A percentile compares a stretch with the other conserved stretches of the same genome.
Evolutionary conservation across 2,888 invertebrate genomes (phyloP).

Genomic region (Lacanobia oleracea): DNA sequence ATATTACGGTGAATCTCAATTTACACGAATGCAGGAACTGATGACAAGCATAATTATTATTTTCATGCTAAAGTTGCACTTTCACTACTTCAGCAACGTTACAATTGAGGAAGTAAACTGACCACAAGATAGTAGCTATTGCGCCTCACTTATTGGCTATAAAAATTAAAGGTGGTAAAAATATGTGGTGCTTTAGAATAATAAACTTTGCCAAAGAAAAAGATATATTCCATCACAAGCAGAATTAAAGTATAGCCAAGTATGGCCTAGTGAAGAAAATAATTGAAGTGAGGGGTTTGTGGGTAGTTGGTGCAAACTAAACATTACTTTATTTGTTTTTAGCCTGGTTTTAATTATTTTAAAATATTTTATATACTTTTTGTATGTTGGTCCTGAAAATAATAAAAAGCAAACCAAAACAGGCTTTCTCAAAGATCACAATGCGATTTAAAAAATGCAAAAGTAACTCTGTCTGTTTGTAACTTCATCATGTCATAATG

Average conservation of each 20-base stretch:
- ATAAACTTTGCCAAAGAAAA: not conserved
- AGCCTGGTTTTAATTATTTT: not conserved
- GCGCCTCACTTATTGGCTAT: conserved; percentile 17
- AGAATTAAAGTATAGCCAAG: not conserved
- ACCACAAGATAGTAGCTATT: conserved; percentile 10
- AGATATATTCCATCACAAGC: conserved; percentile 1
- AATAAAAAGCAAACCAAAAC: not conserved
- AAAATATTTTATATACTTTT: not conserved
- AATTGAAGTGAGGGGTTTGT: not conserved
- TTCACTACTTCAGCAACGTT: conserved; percentile 48
- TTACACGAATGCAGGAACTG: conserved; percentile 39
- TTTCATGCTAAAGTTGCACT: conserved; percentile 50
- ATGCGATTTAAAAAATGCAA: too few relatives aligned
- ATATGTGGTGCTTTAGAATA: conserved; percentile 8
- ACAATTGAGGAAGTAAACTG: conserved; percentile 41
- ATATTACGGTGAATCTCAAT: conserved; percentile 32
- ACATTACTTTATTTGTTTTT: not conserved
- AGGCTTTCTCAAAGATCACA: not conserved
- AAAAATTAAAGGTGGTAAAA: not conserved
- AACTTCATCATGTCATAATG: too few relatives aligned
- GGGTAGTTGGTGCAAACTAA: not conserved
- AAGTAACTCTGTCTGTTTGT: too few relatives aligned
- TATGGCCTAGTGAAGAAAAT: not conserved
- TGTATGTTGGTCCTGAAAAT: not conserved
- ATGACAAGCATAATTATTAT: conserved; percentile 36